A percentile compares a stretch with the other conserved stretches of the same genome.
phyloP scores from a whole-genome alignment of 2,113 vertebrate genomes.

The Damaliscus lunatus region DNA sequence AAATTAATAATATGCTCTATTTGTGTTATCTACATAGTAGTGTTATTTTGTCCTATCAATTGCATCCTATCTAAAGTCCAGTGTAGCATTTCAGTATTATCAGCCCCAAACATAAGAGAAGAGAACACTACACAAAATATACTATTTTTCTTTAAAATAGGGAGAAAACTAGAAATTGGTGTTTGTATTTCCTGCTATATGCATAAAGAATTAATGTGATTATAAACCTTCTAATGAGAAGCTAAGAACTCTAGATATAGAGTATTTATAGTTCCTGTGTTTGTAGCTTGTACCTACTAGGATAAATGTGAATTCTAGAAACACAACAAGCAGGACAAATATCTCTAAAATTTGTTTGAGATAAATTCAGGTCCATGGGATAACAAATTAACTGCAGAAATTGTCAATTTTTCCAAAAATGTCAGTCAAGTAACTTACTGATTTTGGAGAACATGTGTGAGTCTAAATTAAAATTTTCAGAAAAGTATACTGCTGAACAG shows the following conservation, averaged over 20 bases:
- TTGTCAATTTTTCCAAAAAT: background rate
- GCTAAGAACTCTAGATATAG: background rate
- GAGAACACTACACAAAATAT: background rate
- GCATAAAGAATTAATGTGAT: background rate
- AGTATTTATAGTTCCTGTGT: background rate
- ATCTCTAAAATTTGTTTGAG: background rate
- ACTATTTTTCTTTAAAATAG: background rate
- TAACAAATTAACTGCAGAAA: background rate
- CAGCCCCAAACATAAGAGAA: background rate
- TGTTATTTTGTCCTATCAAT: background rate
- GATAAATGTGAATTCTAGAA: slow-evolving; percentile 19
- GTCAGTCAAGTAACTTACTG: background rate
- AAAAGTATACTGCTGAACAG: background rate
- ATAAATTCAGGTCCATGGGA: slow-evolving; percentile 3
- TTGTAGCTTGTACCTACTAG: background rate
- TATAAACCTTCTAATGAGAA: background rate
- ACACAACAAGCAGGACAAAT: background rate
- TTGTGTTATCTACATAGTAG: background rate
- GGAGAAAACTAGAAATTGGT: background rate
- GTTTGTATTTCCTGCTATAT: background rate
- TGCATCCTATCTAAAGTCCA: background rate
- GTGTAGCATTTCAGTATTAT: background rate
- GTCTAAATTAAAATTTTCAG: background rate
- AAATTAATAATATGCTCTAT: background rate
- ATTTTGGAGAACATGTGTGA: slow-evolving; percentile 1